Evolutionary conservation across 2,888 invertebrate species (phyloP), one percentile per base, ranked within the genome.

Genomic region (Thelaira solivaga): DNA sequence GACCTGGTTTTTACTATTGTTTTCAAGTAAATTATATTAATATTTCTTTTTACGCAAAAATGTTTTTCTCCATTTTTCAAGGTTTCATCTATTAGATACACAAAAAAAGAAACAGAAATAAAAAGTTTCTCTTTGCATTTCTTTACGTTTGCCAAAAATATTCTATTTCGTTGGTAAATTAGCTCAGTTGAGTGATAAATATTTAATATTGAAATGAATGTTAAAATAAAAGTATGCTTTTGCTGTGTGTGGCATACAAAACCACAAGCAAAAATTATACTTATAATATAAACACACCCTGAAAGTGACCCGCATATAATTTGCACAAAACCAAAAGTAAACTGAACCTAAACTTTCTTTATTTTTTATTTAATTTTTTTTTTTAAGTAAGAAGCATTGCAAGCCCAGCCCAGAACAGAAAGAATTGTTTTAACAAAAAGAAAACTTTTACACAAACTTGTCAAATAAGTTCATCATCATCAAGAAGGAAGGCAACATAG

Each of bases 261-360:
- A 67, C 72, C 72, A 18, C 73, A 69, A 68, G 36, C 39, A 39
- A 34, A 29, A 65, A 41, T 31, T 39, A 47, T 3, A 24, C 36
- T 57, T 49, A 53, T 59, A 65, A 55, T 59, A 31, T 26, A 71
- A 71, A 71, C 26, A 61, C 59, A 51, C 43, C 31, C 36, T 57
- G 53, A 39, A 51, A 72, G 43, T 71, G 65, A 67, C 76, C 76
- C 53, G 76, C 76, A 76, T 72, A 53, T 61, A 76, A 65, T 65
- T 76, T 71, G 45, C 59, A 59, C 57, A 59, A 65, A 65, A 20
- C 36, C 3, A 51, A 57, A 64, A 47, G 47, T 53, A 31, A 45
- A 69, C 57, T 10, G 51, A 45, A 64, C 39, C n/a, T n/a, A n/a
- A n/a, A n/a, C n/a, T n/a, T n/a, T n/a, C n/a, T n/a, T n/a, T n/a